These are phyloP conservation scores for Spondyliosoma cantharus DNA, from an alignment of 2,797 vertebrate species.

Conservation along the genomic window DNA sequence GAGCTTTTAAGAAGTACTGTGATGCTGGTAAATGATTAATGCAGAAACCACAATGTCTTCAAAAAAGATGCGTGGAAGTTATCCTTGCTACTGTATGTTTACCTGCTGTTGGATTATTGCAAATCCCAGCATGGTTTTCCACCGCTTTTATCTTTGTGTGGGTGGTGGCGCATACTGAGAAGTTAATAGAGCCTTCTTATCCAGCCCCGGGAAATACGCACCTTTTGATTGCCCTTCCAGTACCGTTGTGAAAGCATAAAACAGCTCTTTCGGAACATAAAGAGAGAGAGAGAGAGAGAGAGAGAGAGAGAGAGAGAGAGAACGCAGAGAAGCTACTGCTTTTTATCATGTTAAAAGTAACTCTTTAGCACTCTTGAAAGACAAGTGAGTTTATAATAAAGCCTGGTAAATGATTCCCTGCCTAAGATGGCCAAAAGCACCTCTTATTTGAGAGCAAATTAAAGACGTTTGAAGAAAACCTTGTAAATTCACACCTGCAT, in stretches of 20 bases:
- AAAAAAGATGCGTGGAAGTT: slow-evolving; percentile 53
- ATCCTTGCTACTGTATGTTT: slow-evolving; percentile 60
- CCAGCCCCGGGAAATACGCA: slow-evolving; percentile 59
- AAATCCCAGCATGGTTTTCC: slow-evolving; percentile 61
- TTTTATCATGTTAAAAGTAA: slow-evolving; percentile 8
- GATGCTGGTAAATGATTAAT: slow-evolving; percentile 62
- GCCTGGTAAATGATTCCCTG: not conserved
- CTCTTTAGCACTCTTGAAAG: not conserved
- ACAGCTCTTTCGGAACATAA: slow-evolving; percentile 65
- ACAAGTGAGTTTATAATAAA: not conserved
- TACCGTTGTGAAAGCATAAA: slow-evolving; percentile 46
- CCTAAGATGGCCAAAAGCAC: not conserved
- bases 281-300: slow-evolving; percentile 80
- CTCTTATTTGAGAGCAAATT: not conserved
- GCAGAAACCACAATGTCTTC: slow-evolving; percentile 41
- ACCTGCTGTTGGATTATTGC: slow-evolving; percentile 76
- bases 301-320: slow-evolving; percentile 74
- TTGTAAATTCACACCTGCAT: not conserved
- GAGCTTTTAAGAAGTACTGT: slow-evolving; percentile 40
- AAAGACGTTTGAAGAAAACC: not conserved
- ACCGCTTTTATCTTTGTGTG: slow-evolving; percentile 59
- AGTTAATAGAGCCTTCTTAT: slow-evolving; percentile 77
- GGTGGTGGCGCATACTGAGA: slow-evolving; percentile 74
- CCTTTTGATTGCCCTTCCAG: slow-evolving; percentile 65
- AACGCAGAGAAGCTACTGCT: slow-evolving; percentile 57